These are phyloP conservation scores for Dicyrtomina minuta DNA, from an alignment of 2,888 invertebrate genomes.

Conservation along the genomic window DNA sequence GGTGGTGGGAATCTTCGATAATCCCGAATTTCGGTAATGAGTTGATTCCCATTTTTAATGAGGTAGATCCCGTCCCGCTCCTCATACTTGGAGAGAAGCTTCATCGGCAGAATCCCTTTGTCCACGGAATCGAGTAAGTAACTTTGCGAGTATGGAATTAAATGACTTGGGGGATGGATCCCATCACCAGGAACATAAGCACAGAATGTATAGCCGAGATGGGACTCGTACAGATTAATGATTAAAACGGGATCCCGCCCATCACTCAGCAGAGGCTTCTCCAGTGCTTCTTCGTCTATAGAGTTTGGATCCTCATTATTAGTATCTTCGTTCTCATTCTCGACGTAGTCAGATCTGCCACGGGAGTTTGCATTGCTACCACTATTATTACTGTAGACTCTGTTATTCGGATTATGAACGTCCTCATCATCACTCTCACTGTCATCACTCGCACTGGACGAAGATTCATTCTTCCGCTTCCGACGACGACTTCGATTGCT, in stretches of 20 bases:
- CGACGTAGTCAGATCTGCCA: background rate
- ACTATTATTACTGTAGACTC: background rate
- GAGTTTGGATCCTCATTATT: no score
- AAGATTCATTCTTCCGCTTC: conserved; percentile 1
- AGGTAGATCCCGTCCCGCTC: conserved; percentile 38
- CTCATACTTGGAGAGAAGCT: conserved; percentile 40
- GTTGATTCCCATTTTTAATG: conserved; percentile 41
- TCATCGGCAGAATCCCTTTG: conserved; percentile 43
- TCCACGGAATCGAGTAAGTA: conserved; percentile 49
- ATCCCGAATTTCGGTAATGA: conserved; percentile 49
- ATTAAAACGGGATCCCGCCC: conserved; percentile 38
- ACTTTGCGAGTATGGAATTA: conserved; percentile 48
- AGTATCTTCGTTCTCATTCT: background rate
- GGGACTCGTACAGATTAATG: conserved; percentile 45
- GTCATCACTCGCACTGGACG: no score
- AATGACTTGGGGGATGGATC: conserved; percentile 41
- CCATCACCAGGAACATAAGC: conserved; percentile 37
- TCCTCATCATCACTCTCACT: conserved; percentile 10
- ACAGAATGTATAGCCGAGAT: conserved; percentile 46
- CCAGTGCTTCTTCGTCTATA: no score
- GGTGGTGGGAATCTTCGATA: conserved; percentile 43
- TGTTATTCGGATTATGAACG: background rate
- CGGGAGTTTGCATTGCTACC: background rate
- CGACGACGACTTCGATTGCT: conserved; percentile 13
- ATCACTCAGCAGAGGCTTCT: conserved; percentile 12